These are phyloP conservation scores for Drosophila sturtevanti DNA, from an alignment of 1,140 invertebrate genomes.

Conservation along the genomic window DNA sequence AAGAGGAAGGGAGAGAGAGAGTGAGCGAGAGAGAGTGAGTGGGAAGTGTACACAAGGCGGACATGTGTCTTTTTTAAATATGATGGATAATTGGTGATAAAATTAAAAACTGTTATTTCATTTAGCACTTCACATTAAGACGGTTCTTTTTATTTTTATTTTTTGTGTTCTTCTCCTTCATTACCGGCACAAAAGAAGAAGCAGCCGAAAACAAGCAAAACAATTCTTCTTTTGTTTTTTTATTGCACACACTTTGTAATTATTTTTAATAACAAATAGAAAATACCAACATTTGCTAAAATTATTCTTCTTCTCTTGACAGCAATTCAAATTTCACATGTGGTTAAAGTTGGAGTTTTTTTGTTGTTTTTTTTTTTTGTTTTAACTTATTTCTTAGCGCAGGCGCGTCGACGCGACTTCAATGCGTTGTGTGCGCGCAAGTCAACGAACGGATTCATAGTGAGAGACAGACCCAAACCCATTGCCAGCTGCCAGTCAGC, in stretches of 20 bases:
- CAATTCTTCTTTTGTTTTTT: not conserved
- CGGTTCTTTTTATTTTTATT: not conserved
- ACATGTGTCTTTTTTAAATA: not conserved
- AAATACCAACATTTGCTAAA: constrained; percentile 4
- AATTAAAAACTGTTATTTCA: constrained; percentile 1
- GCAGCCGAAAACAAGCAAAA: not conserved
- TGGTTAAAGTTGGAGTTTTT: constrained; percentile 29
- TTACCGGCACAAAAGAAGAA: not conserved
- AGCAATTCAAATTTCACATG: constrained; percentile 9
- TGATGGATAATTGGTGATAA: not conserved
- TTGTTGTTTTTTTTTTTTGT: constrained; percentile 21
- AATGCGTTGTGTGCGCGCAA: constrained; percentile 51
- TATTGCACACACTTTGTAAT: not conserved
- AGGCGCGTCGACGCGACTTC: constrained; percentile 59
- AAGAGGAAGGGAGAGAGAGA: not conserved
- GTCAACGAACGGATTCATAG: constrained; percentile 81
- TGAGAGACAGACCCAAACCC: constrained; percentile 44
- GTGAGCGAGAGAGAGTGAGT: too few species aligned
- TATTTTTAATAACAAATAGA: not conserved
- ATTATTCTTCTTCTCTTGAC: constrained; percentile 2
- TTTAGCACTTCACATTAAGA: constrained; percentile 10
- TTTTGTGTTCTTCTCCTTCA: not conserved
- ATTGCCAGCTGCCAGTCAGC: constrained; percentile 26
- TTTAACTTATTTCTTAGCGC: constrained; percentile 49
- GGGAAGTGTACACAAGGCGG: not conserved